Evolutionary conservation across 2,888 invertebrate genomes (phyloP).

Genomic region (Caenorhabditis sinica): DNA sequence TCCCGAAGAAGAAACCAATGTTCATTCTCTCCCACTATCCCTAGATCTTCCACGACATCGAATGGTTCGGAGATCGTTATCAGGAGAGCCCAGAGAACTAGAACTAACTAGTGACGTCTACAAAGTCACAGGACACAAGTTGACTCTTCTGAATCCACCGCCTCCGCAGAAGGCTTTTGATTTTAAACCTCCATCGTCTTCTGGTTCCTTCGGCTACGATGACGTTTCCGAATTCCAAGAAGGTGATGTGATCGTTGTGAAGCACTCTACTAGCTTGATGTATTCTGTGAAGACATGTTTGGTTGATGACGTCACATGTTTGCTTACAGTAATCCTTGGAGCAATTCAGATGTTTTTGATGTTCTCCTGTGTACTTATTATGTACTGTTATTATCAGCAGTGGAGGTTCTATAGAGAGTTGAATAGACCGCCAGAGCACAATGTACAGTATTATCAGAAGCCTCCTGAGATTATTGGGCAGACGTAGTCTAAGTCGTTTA

Average conservation of each 20-base stretch:
- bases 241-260: constrained; percentile 51
- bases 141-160: constrained; percentile 53
- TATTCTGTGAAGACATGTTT: constrained; percentile 67
- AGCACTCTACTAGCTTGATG: constrained; percentile 33
- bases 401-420: constrained; percentile 55
- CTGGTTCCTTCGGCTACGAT: constrained; percentile 22
- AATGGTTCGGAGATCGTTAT: constrained; percentile 43
- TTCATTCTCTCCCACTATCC: constrained; percentile 33
- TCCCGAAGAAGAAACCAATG: constrained; percentile 31
- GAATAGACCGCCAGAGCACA: constrained; percentile 36
- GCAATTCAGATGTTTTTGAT: constrained; percentile 73
- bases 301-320: constrained; percentile 73
- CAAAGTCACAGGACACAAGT: constrained; percentile 51
- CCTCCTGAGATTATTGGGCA: neutral
- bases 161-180: constrained; percentile 7
- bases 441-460: constrained; percentile 53
- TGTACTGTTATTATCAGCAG: constrained; percentile 70
- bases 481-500: too few species aligned
- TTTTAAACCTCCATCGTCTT: neutral
- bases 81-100: constrained; percentile 43
- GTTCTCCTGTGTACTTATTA: constrained; percentile 69
- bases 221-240: constrained; percentile 39
- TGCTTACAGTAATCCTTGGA: constrained; percentile 75
- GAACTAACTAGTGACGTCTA: constrained; percentile 58
- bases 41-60: constrained; percentile 59